Percentiles rank a stretch among this genome's conserved stretches.
phyloP scores from a whole-genome alignment of 2,113 vertebrate genomes.

The Bufo gargarizans region DNA sequence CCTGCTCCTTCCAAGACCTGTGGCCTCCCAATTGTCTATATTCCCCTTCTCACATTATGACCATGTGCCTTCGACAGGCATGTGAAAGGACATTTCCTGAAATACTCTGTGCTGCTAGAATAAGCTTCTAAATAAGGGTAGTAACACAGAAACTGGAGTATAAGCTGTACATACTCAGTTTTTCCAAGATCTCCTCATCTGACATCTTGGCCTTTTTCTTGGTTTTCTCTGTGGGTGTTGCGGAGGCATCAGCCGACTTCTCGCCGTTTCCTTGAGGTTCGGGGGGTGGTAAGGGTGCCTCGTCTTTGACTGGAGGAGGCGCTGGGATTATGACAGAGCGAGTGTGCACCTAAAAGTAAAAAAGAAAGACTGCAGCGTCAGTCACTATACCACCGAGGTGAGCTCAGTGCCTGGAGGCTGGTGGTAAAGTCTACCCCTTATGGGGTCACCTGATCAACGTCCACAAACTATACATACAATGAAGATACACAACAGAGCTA shows the following conservation, averaged over 20 bases:
- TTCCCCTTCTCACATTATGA: no score
- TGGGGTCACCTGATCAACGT: not conserved
- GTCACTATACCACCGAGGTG: not conserved
- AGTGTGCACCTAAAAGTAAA: constrained; percentile 84
- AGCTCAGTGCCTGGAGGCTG: not conserved
- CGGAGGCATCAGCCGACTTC: constrained; percentile 72
- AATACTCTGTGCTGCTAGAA: not conserved
- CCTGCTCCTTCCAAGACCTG: not conserved
- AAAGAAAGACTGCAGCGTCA: not conserved
- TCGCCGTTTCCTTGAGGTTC: constrained; percentile 74
- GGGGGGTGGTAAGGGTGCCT: constrained; percentile 84
- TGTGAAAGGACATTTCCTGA: not conserved
- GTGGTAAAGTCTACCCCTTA: not conserved
- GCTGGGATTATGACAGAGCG: constrained; percentile 93
- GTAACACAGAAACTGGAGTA: not conserved
- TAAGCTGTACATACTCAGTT: constrained; percentile 81
- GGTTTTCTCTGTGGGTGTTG: constrained; percentile 82
- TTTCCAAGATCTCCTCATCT: constrained; percentile 96
- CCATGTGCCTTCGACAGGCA: no score
- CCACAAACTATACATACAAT: not conserved
- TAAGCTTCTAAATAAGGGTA: no score
- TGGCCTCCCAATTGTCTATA: no score
- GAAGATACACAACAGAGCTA: no score
- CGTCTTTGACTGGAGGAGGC: constrained; percentile 85
- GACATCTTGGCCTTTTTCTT: constrained; percentile 98